Conservation (phyloP, 1,140 invertebrate species). For the Drosophila burlai region DNA sequence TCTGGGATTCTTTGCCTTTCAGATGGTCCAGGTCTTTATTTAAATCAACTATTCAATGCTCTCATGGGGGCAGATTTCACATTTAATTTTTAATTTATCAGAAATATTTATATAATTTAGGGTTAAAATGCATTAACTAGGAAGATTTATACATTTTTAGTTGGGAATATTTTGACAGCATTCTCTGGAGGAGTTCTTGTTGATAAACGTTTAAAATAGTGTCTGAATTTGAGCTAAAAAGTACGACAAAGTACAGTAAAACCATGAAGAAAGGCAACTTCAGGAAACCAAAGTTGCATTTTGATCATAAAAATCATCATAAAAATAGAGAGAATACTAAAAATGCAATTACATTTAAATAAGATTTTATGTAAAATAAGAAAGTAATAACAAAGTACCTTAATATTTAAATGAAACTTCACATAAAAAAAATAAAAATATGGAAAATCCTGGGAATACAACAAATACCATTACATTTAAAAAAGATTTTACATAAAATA, state of each 20-base stretch:
- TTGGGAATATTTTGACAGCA: background rate
- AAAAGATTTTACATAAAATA: too few species aligned
- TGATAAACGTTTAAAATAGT: background rate
- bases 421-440: too few species aligned
- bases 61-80: constrained; percentile 3
- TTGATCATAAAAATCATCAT: too few species aligned
- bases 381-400: too few species aligned
- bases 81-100: background rate
- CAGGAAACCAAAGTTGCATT: too few species aligned
- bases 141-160: background rate
- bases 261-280: too few species aligned
- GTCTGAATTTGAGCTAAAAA: background rate
- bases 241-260: background rate
- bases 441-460: too few species aligned
- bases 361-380: too few species aligned
- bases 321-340: too few species aligned
- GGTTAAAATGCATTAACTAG: background rate
- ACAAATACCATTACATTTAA: too few species aligned
- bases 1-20: constrained; percentile 25
- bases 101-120: background rate
- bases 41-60: constrained; percentile 74
- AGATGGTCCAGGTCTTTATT: constrained; percentile 49
- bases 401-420: too few species aligned
- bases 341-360: too few species aligned
- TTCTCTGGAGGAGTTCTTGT: background rate